Base-by-base conservation (phyloP, 2,888 invertebrate species). In the Drosophila macrospina region DNA sequence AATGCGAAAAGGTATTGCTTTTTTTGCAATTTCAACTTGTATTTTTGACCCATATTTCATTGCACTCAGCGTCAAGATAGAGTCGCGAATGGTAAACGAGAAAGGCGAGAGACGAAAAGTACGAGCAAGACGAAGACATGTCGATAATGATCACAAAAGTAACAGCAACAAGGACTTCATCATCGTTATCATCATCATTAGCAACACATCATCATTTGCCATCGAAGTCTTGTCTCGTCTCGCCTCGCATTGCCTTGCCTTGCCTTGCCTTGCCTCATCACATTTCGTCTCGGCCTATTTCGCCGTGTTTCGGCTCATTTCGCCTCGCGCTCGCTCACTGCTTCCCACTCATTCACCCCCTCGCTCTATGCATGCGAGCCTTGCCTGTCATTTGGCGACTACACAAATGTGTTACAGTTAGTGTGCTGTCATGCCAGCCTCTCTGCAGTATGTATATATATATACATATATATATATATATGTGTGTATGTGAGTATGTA, bases 31-130 rank as follows among this genome's bases (percentile, higher is more conserved):
- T 83, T 83, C 63, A 28, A 69, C 75, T 70, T 61, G 68, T 80
- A 67, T 30, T 54, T 54, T 78, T 85, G 78, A 81, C 85, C 85
- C 78, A 83, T 81, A 81, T 85, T 84, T 81, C 74, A 80, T 77
- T 72, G 74, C 44, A 66, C 32, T 59, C 47, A 44, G 34, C 50
- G 47, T 26, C 59, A 41, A 50, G 62, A 78, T 57, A 74, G 56
- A 63, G 47, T 59, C 57, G 37, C 55, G 34, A 54, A 54, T 50
- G 48, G n/a, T 13, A 8, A 39, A 36, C 57, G 48, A 20, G 20
- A 54, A 20, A 59, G 45, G 47, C 10, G 10, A 54, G 28, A 59
- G 45, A 51, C 10, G 10, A 34, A 28, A 26, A 47, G 37, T 5
- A 34, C 41, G 30, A 32, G 16, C 16, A 41, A 37, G 56, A 42